A percentile compares a stretch with the other conserved stretches of the same genome.
phyloP scores from a whole-genome alignment of 2,113 vertebrate genomes.

The Neolamprologus kungweensis region DNA sequence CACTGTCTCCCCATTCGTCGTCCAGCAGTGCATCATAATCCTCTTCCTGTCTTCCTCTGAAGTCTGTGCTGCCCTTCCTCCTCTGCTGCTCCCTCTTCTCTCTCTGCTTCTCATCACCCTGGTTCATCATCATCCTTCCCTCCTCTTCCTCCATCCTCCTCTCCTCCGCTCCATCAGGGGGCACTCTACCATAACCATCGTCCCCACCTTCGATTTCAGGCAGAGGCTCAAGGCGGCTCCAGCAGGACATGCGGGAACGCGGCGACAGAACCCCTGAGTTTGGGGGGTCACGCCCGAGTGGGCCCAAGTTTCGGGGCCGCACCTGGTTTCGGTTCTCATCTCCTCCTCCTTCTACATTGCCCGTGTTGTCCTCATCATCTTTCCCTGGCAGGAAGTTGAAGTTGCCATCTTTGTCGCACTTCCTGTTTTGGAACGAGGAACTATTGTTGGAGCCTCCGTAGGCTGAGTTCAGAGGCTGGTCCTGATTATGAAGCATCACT shows the following conservation, averaged over 20 bases:
- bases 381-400: constrained; percentile 82
- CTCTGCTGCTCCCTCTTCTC: constrained; percentile 6
- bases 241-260: constrained; percentile 61
- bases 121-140: not conserved
- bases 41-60: constrained; percentile 43
- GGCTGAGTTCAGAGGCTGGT: constrained; percentile 55
- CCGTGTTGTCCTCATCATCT: not conserved
- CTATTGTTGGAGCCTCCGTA: not conserved
- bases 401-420: constrained; percentile 80
- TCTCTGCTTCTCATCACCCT: constrained; percentile 7
- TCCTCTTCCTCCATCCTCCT: constrained; percentile 58
- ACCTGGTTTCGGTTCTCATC: constrained; percentile 83
- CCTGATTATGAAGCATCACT: constrained; percentile 74
- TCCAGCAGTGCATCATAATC: constrained; percentile 32
- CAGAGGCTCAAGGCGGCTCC: constrained; percentile 69
- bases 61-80: constrained; percentile 19
- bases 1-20: constrained; percentile 73
- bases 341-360: constrained; percentile 59
- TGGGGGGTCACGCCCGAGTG: constrained; percentile 35
- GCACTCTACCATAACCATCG: constrained; percentile 73
- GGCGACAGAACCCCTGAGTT: constrained; percentile 45
- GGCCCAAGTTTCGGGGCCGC: constrained; percentile 40
- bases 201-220: constrained; percentile 69
- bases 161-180: constrained; percentile 85
- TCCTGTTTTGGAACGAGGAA: constrained; percentile 48